These are phyloP conservation scores for Eudyptes chrysolophus DNA, from an alignment of 2,113 vertebrate species.

Conservation along the genomic window DNA sequence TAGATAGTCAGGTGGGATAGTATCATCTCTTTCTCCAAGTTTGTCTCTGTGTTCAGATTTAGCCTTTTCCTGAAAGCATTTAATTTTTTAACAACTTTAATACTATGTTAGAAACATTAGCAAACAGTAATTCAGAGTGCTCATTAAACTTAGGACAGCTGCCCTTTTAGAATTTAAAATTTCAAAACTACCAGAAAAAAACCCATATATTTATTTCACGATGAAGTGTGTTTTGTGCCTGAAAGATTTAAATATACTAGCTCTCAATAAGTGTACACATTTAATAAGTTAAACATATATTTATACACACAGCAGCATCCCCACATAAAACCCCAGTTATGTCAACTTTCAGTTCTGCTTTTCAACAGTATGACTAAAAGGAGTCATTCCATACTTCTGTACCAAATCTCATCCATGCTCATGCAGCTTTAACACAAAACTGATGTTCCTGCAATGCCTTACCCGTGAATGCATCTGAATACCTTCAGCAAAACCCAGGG, in stretches of 20 bases:
- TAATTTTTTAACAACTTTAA: not conserved
- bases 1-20: conserved; percentile 74
- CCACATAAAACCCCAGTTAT: not conserved
- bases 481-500: not conserved
- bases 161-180: not conserved
- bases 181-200: not conserved
- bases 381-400: not conserved
- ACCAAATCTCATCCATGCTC: not conserved
- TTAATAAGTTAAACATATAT: not conserved
- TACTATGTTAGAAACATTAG: not conserved
- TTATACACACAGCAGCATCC: not conserved
- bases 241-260: not conserved
- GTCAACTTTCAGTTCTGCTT: not conserved
- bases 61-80: conserved; percentile 70
- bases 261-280: not conserved
- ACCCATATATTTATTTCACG: accelerated
- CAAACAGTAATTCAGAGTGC: not conserved
- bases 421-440: too few relatives aligned
- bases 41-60: conserved; percentile 73
- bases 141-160: not conserved
- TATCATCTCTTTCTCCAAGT: conserved; percentile 78
- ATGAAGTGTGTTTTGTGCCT: accelerated
- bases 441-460: not conserved
- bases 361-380: not conserved
- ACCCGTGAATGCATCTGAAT: not conserved